A percentile compares a stretch with the other conserved stretches of the same genome.
Conservation (phyloP, 2,113 vertebrate species). For the Tupaia tana region DNA sequence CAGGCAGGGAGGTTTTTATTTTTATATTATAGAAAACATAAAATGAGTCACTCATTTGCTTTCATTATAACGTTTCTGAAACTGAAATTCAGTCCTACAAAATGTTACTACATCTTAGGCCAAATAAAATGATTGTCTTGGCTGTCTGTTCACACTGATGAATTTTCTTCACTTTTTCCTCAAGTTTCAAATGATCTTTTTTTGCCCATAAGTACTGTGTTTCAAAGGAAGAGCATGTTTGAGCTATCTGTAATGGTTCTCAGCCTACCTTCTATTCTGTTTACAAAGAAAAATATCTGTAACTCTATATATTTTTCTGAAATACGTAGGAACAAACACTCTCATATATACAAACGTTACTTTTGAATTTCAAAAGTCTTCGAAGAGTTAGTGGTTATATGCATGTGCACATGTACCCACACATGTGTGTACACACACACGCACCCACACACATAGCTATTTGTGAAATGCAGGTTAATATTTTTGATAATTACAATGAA, state of each 20-base stretch:
- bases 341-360: neutral
- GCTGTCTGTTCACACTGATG: slow-evolving; percentile 61
- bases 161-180: slow-evolving; percentile 45
- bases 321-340: slow-evolving; percentile 11
- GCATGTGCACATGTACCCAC: neutral
- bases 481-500: neutral
- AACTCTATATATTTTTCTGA: slow-evolving; percentile 39
- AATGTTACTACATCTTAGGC: slow-evolving; percentile 57
- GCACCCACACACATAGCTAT: neutral
- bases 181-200: slow-evolving; percentile 60
- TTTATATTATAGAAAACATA: slow-evolving; percentile 56
- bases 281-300: slow-evolving; percentile 62
- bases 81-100: slow-evolving; percentile 44
- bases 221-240: slow-evolving; percentile 50
- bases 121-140: slow-evolving; percentile 70
- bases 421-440: neutral
- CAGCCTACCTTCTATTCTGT: slow-evolving; percentile 51
- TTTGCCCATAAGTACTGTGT: slow-evolving; percentile 54
- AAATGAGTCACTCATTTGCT: slow-evolving; percentile 59
- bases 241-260: slow-evolving; percentile 56
- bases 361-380: slow-evolving; percentile 43
- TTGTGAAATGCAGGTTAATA: neutral
- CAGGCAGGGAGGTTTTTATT: neutral
- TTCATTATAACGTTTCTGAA: slow-evolving; percentile 57
- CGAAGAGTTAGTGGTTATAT: neutral